These are phyloP conservation scores for Ailurus styani DNA, from an alignment of 2,113 vertebrate genomes.

Conservation along the genomic window DNA sequence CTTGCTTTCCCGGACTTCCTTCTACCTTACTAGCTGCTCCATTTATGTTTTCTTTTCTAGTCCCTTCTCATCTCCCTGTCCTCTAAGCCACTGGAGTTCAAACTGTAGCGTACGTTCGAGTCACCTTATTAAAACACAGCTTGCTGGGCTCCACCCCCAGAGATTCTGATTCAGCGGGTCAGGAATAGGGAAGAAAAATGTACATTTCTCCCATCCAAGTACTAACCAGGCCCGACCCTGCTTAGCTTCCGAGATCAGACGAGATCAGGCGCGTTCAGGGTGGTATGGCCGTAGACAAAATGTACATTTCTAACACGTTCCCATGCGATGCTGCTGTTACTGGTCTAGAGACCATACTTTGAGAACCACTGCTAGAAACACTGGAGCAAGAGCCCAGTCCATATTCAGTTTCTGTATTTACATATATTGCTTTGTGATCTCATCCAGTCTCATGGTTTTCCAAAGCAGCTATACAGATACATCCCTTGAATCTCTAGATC, in stretches of 20 bases:
- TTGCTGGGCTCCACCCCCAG: not conserved
- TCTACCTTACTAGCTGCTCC: not conserved
- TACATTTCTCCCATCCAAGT: too few species aligned
- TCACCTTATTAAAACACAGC: not conserved
- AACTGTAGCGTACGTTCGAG: not conserved
- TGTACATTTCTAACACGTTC: not conserved
- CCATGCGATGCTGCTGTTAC: not conserved
- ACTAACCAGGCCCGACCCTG: too few species aligned
- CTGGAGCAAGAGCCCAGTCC: not conserved
- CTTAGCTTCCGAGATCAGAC: too few species aligned
- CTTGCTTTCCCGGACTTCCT: not conserved
- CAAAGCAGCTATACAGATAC: not conserved
- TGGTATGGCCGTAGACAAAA: too few species aligned
- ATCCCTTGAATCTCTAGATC: not conserved
- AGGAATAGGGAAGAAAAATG: not conserved
- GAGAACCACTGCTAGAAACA: not conserved
- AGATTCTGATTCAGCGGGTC: not conserved
- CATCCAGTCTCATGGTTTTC: not conserved
- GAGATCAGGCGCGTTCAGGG: too few species aligned
- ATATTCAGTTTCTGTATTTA: not conserved
- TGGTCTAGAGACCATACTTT: not conserved
- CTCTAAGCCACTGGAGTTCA: not conserved
- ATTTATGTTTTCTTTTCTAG: not conserved
- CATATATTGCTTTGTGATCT: not conserved
- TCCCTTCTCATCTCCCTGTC: not conserved